Base-by-base conservation (phyloP, 2,113 vertebrate genomes). In the Megaceryle maxima region DNA sequence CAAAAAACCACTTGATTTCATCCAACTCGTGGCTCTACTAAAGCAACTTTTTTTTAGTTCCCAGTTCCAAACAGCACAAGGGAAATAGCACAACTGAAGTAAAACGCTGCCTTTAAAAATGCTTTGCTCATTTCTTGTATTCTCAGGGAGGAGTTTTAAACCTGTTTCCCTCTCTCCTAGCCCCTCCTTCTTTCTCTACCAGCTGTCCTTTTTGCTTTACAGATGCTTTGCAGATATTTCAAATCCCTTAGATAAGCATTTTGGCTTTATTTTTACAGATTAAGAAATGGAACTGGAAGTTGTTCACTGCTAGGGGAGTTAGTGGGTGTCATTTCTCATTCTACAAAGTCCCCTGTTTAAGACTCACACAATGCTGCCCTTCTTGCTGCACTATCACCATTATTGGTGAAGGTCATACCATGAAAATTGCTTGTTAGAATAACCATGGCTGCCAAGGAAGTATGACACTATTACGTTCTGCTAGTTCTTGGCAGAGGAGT, bases 401-500 rank as follows among this genome's bases (percentile, higher is more conserved):
- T 88, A 39, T 4, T 82, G 67, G 77, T 73, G 70, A 74, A 92
- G 80, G 74, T 87, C 88, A 87, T 69, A 69, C 83, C 2, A 0
- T 86, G 88, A 95, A 94, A 96, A 84, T 72, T 55, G 74, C 62
- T 87, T 68, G 53, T 75, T 75, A 93, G 83, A 70, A 95, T 53
- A 95, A 77, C 50, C 50, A 88, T 0, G 6, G 94, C 67, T 91
- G 91, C 88, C 94, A 92, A 68, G 86, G 83, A 92, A 95, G 83
- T 53, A 78, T 74, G 81, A 89, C 69, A 46, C 62, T 84, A 90
- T 70, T 90, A 51, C 73, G 66, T 85, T 50, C 83, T 83, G 76
- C 73, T 50, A 91, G 50, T 29, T 89, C 67, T 77, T 94, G 83
- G 81, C 88, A 97, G 35, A 92, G 76, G 63, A 94, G 59, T 59